Percentiles rank a stretch among this genome's conserved stretches.
Evolutionary conservation across 1,140 invertebrate species (phyloP).

Genomic region (Leptopilina clavipes): DNA sequence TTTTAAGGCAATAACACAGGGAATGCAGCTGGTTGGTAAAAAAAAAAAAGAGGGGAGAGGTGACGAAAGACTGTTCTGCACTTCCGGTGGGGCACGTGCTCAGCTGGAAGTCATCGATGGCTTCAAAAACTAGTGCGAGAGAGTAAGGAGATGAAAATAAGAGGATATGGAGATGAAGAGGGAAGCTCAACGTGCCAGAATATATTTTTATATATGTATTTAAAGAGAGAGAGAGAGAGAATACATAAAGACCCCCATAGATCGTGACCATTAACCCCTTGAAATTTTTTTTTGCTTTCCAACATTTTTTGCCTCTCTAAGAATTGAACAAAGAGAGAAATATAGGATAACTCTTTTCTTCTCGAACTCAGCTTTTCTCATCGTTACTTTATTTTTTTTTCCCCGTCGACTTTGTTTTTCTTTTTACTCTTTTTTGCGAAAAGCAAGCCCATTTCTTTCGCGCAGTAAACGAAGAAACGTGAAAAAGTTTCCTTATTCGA

Average conservation of each 20-base stretch:
- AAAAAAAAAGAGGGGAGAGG: constrained; percentile 45
- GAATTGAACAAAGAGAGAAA: background rate
- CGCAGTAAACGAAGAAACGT: constrained; percentile 15
- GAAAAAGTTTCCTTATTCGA: constrained; percentile 18
- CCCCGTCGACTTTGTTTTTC: background rate
- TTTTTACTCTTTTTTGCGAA: background rate
- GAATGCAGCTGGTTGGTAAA: constrained; percentile 32
- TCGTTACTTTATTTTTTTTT: no score
- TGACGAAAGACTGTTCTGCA: constrained; percentile 61
- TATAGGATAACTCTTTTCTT: background rate
- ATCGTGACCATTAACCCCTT: constrained; percentile 1
- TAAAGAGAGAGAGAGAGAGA: background rate
- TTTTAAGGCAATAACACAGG: constrained; percentile 14
- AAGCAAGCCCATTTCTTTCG: constrained; percentile 8
- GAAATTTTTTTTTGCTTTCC: background rate
- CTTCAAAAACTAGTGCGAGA: constrained; percentile 36
- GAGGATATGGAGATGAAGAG: constrained; percentile 6
- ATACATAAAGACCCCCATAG: constrained; percentile 10
- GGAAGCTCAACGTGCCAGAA: background rate
- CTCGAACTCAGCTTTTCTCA: background rate
- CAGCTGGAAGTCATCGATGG: constrained; percentile 60
- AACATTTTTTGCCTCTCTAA: background rate
- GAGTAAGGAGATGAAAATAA: constrained; percentile 23
- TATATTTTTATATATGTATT: constrained; percentile 7
- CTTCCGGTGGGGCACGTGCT: constrained; percentile 67